A percentile compares a stretch with the other conserved stretches of the same genome.
These are phyloP conservation scores for Pelvicachromis taeniatus DNA, from an alignment of 2,113 vertebrate species.

Conservation along the genomic window DNA sequence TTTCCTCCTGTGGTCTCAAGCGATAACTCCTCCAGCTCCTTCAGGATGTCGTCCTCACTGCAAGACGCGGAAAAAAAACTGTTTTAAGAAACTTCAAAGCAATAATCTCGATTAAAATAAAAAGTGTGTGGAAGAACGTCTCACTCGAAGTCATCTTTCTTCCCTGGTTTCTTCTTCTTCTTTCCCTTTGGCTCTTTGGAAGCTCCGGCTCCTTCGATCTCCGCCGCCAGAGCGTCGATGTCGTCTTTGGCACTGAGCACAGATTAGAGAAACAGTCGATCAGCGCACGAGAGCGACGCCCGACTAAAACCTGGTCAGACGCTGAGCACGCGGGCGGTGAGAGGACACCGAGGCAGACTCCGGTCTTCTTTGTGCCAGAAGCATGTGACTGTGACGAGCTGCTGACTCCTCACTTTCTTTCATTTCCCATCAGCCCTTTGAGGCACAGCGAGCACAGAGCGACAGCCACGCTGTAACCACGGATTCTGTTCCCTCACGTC, in stretches of 20 bases:
- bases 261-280: not conserved
- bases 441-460: not conserved
- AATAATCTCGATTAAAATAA: not conserved
- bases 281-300: not conserved
- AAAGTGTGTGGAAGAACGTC: not conserved
- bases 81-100: not conserved
- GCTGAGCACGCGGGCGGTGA: not conserved
- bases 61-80: slow-evolving; percentile 1
- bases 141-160: slow-evolving; percentile 92
- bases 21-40: slow-evolving; percentile 91
- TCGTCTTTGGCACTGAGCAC: slow-evolving; percentile 85
- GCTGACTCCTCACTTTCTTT: slow-evolving; percentile 26
- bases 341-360: not conserved
- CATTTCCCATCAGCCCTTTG: not conserved
- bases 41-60: slow-evolving; percentile 96
- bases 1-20: slow-evolving; percentile 84
- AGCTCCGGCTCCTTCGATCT: slow-evolving; percentile 95
- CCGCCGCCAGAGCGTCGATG: slow-evolving; percentile 92
- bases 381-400: not conserved
- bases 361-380: not conserved
- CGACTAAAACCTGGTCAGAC: not conserved
- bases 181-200: slow-evolving; percentile 87
- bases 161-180: slow-evolving; percentile 89
- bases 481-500: not conserved
- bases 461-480: not conserved